phyloP scores from a whole-genome alignment of 1,140 invertebrate genomes.

The Eciton burchellii region DNA sequence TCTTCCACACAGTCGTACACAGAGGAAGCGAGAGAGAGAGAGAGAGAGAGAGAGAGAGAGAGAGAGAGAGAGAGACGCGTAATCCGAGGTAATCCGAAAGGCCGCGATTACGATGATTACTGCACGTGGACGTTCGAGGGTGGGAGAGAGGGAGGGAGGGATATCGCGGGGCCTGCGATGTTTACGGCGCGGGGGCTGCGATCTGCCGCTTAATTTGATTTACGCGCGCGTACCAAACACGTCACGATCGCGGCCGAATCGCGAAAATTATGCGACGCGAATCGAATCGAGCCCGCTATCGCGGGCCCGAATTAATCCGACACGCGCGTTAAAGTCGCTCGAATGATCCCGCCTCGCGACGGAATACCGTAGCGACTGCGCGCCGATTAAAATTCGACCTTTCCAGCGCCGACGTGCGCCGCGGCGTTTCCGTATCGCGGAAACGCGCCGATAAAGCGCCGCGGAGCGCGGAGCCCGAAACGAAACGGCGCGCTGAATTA shows the following conservation, averaged over 20 bases:
- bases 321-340: conserved; percentile 37
- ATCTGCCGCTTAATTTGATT: conserved; percentile 18
- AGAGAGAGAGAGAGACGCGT: not conserved
- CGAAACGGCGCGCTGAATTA: conserved; percentile 38
- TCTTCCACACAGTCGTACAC: not conserved
- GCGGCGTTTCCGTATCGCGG: conserved; percentile 24
- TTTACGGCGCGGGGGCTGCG: not conserved
- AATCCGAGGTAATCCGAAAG: conserved; percentile 13
- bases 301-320: conserved; percentile 37
- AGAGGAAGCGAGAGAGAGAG: not conserved
- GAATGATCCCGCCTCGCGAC: conserved; percentile 12
- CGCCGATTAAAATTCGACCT: conserved; percentile 46
- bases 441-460: conserved; percentile 22
- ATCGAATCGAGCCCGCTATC: conserved; percentile 39
- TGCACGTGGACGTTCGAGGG: not conserved
- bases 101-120: not conserved
- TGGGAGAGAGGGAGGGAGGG: too few species aligned
- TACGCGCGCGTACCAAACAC: not conserved
- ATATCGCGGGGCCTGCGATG: not conserved
- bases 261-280: conserved; percentile 17
- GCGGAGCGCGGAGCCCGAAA: too few species aligned
- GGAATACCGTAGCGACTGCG: not conserved
- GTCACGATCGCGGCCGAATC: conserved; percentile 21
- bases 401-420: conserved; percentile 14
- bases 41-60: not conserved